These are phyloP conservation scores for Acrocera orbiculus DNA, from an alignment of 2,888 invertebrate species.

Conservation along the genomic window DNA sequence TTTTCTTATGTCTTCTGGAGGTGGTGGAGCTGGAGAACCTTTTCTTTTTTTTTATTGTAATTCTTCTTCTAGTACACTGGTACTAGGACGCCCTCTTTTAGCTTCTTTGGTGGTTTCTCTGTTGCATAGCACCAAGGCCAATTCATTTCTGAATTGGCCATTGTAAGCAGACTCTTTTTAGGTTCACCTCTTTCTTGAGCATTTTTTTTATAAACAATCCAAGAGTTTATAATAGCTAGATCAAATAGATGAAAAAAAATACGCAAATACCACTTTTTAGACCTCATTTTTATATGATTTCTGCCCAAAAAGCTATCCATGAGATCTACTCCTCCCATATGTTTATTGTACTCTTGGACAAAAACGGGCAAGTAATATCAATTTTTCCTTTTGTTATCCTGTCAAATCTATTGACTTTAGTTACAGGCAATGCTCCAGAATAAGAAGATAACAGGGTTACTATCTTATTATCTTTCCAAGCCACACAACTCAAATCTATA, in stretches of 20 bases:
- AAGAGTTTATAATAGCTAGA: conserved; percentile 7
- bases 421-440: conserved; percentile 4
- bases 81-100: not conserved
- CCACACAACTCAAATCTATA: conserved; percentile 4
- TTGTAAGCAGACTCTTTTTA: not conserved
- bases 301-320: conserved; percentile 6
- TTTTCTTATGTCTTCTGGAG: conserved; percentile 13
- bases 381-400: not conserved
- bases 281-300: conserved; percentile 3
- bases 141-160: not conserved
- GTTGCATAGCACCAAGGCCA: not conserved
- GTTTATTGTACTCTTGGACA: conserved; percentile 7
- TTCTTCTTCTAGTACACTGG: too few species aligned
- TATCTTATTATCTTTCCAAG: conserved; percentile 9
- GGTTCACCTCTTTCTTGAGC: too few species aligned
- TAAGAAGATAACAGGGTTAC: conserved; percentile 8
- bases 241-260: conserved; percentile 9
- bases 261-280: conserved; percentile 8
- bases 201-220: conserved; percentile 2
- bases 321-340: conserved; percentile 9
- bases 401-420: not conserved
- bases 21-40: conserved; percentile 13
- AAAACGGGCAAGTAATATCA: conserved; percentile 8
- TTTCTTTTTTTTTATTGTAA: conserved; percentile 8
- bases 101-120: not conserved